A percentile compares a stretch with the other conserved stretches of the same genome.
phyloP scores from a whole-genome alignment of 2,113 vertebrate species.

The Diadophis punctatus region DNA sequence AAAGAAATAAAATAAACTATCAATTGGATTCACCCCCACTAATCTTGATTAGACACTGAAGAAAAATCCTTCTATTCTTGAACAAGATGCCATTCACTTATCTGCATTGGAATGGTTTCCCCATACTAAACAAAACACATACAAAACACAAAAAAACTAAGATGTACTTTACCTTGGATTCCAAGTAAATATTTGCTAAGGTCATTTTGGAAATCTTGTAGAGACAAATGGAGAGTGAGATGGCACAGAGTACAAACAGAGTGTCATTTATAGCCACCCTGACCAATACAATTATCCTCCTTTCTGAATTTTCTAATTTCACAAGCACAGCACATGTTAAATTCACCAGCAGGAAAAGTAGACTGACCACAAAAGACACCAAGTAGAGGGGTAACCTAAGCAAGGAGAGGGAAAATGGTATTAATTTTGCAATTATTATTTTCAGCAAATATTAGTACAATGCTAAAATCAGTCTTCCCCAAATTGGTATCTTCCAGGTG shows the following conservation, averaged over 20 bases:
- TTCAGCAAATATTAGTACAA: conserved; percentile 37
- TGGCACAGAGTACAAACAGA: conserved; percentile 85
- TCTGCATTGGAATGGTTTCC: conserved; percentile 16
- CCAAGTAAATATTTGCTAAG: conserved; percentile 91
- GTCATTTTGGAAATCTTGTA: conserved; percentile 97
- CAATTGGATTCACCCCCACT: neutral
- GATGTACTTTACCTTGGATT: conserved; percentile 84
- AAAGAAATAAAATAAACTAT: neutral
- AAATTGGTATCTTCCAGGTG: neutral
- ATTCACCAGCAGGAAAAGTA: conserved; percentile 91
- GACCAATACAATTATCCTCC: conserved; percentile 81
- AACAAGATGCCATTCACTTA: neutral
- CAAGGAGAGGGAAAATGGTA: conserved; percentile 37
- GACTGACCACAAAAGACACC: conserved; percentile 83
- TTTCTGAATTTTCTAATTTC: conserved; percentile 78
- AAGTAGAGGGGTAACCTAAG: conserved; percentile 85
- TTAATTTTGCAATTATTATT: conserved; percentile 35
- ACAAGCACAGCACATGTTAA: conserved; percentile 89
- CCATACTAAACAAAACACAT: conserved; percentile 20
- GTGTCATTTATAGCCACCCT: conserved; percentile 90
- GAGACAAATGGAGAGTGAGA: conserved; percentile 88
- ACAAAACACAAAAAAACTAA: conserved; percentile 4
- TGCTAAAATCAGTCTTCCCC: neutral
- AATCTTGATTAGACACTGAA: neutral
- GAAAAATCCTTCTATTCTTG: neutral